These are phyloP conservation scores for Cheilosia vulpina DNA, from an alignment of 2,888 invertebrate genomes.

Conservation along the genomic window DNA sequence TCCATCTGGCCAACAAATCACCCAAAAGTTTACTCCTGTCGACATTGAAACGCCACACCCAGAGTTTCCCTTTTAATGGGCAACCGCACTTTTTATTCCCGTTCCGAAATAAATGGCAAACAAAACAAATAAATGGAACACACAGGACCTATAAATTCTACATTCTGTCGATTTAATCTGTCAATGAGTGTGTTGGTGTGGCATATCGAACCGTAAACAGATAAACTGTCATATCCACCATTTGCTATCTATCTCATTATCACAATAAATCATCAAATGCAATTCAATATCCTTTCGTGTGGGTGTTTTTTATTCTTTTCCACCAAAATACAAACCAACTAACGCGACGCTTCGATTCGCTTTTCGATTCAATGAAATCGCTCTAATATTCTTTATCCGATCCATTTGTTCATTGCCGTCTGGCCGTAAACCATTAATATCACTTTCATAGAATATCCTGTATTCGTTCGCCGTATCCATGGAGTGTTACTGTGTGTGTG, in stretches of 20 bases:
- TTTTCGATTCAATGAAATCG: constrained; percentile 69
- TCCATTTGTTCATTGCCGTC: constrained; percentile 69
- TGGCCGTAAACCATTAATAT: constrained; percentile 71
- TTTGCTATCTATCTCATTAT: constrained; percentile 51
- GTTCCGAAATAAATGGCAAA: neutral
- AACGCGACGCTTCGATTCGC: constrained; percentile 35
- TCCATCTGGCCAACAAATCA: constrained; percentile 27
- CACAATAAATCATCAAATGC: constrained; percentile 67
- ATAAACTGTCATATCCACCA: constrained; percentile 8
- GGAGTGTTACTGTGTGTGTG: neutral
- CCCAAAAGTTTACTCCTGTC: constrained; percentile 1
- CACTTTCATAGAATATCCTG: constrained; percentile 48
- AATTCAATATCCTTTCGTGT: constrained; percentile 62
- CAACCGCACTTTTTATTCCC: neutral
- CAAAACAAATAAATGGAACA: neutral
- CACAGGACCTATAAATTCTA: constrained; percentile 28
- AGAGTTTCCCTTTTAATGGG: constrained; percentile 6
- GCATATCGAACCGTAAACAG: neutral
- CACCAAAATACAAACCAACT: neutral
- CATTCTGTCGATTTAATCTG: constrained; percentile 42
- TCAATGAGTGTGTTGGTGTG: constrained; percentile 18
- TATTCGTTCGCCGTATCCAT: neutral
- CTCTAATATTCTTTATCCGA: constrained; percentile 68
- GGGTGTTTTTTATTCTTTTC: neutral
- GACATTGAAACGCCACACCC: no score